These are phyloP conservation scores for roundworm (Caenorhabditis elegans) DNA, from an alignment of 1,140 invertebrate species.

Conservation along the genomic window DNA sequence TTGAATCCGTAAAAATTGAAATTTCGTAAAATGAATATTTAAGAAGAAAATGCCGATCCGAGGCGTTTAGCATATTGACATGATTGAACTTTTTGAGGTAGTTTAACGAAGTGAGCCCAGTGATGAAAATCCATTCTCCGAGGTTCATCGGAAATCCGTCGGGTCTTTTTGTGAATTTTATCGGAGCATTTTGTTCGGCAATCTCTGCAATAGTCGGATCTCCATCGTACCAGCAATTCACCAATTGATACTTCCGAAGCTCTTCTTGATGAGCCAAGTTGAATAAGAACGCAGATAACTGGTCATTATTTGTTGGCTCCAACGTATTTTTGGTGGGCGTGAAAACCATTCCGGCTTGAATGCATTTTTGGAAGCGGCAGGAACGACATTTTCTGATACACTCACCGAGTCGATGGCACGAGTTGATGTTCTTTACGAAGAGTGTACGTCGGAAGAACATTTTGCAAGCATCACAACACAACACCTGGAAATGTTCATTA, in stretches of 20 bases:
- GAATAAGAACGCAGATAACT: neutral
- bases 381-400: neutral
- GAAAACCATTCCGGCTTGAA: neutral
- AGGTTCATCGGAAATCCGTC: neutral
- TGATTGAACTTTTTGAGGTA: neutral
- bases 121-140: neutral
- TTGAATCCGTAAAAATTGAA: neutral
- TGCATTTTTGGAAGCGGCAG: slow-evolving; percentile 1
- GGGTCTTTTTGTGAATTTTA: neutral
- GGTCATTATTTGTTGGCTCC: neutral
- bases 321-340: neutral
- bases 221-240: neutral
- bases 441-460: slow-evolving; percentile 2
- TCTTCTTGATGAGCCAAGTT: neutral
- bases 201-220: neutral
- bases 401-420: neutral
- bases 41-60: neutral
- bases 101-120: neutral
- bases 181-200: neutral
- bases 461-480: neutral
- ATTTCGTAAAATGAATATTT: neutral
- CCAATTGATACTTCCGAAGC: neutral
- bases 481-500: neutral
- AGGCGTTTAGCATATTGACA: neutral
- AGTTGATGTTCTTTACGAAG: neutral